Evolutionary conservation across 53 echinoderm and acorn worm genomes (phyloP).

Genomic region (Holothuria leucospilota): DNA sequence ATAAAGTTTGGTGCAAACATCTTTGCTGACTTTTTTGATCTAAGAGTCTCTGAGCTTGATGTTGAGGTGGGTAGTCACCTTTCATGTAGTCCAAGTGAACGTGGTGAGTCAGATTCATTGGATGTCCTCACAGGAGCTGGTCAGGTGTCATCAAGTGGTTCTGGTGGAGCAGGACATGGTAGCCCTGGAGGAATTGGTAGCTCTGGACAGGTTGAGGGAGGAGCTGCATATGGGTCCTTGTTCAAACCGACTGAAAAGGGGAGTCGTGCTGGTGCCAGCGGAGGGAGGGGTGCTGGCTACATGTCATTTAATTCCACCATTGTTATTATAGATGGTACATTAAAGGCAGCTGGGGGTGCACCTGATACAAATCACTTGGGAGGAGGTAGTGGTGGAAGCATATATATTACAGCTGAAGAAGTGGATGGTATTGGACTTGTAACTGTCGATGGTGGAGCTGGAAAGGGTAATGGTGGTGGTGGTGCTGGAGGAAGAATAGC

Average conservation of each 20-base stretch:
- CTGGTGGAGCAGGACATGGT: constrained; percentile 90
- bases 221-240: constrained; percentile 82
- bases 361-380: constrained; percentile 45
- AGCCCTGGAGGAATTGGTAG: constrained; percentile 79
- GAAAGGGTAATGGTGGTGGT: constrained; percentile 70
- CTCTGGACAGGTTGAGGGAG: constrained; percentile 49
- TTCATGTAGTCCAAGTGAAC: constrained; percentile 66
- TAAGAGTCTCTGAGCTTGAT: constrained; percentile 64
- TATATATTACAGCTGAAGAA: constrained; percentile 60
- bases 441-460: constrained; percentile 78
- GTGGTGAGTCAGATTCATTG: constrained; percentile 58
- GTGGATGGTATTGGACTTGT: constrained; percentile 79
- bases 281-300: constrained; percentile 84
- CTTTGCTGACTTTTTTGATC: constrained; percentile 74
- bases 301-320: constrained; percentile 48
- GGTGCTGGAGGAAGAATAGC: constrained; percentile 92
- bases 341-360: constrained; percentile 63
- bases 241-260: constrained; percentile 80
- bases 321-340: constrained; percentile 78
- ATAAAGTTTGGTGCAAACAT: constrained; percentile 80
- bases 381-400: constrained; percentile 90
- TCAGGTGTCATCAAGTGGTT: constrained; percentile 31
- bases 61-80: constrained; percentile 75
- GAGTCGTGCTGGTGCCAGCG: constrained; percentile 62
- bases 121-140: constrained; percentile 72